Evolutionary conservation across 2,888 invertebrate genomes (phyloP), one percentile per base, ranked within the genome.

Genomic region (Acanthacorydalis orientalis): DNA sequence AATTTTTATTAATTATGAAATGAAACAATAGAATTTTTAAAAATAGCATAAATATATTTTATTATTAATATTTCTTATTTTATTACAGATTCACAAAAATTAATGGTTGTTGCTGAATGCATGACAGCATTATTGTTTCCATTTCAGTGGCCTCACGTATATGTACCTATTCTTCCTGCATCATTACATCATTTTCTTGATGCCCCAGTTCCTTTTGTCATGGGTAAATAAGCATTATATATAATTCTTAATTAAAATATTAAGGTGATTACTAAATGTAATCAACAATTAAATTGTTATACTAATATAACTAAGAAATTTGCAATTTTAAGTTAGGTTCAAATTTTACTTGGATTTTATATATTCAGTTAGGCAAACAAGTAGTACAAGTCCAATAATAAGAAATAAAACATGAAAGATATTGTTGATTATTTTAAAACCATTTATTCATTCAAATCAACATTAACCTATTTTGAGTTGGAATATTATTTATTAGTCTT

Each of bases 121-220:
- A 78, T 96, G 55, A 86, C 85, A 3, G 76, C 88, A 0, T 70
- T 98, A 23, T 69, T 96, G 37, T 86, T 96, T 59, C 98, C 98
- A 1, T 98, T 97, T 64, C 74, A 81, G 31, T 98, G 98, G 98
- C 93, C 95, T 46, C 96, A 98, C 65, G 96, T 98, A 3, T 98
- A 98, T 67, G 98, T 97, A 50, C 98, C 98, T 31, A 95, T 98
- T 60, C 71, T 98, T 57, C 98, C 98, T 1, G 88, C 93, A 44
- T 85, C 90, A 14, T 70, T 95, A 51, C 85, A 90, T 64, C 93
- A 96, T 63, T 98, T 98, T 68, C 75, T 98, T 43, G 98, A 99
- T 68, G 98, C 98, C 6, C 98, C 98, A 0, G 96, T 98, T 47
- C 98, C 98, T 34, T 99, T 93, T 68, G 84, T 99, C 51, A 98